Percentiles rank a stretch among this genome's conserved stretches.
Conservation (phyloP, 1,140 invertebrate species). For the Pseudoatta argentina region DNA sequence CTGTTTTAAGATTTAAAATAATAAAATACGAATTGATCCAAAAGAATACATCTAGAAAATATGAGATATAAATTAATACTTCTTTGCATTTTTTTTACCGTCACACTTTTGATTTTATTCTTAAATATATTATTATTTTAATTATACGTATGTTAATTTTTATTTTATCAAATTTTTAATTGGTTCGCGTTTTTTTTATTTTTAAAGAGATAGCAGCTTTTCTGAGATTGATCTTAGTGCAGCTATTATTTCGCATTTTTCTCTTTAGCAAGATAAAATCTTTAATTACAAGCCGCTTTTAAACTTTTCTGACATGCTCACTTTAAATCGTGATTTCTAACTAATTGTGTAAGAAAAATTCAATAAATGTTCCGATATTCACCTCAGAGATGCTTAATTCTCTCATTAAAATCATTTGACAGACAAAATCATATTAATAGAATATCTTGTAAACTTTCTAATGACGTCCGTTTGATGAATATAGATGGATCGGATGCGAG, state of each 20-base stretch:
- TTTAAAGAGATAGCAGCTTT: background rate
- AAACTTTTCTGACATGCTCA: background rate
- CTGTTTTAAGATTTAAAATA: background rate
- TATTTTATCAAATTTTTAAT: background rate
- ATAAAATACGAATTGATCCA: background rate
- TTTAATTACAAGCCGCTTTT: background rate
- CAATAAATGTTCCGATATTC: background rate
- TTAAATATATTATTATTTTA: slow-evolving; percentile 19
- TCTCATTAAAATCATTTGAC: background rate
- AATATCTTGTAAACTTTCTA: background rate
- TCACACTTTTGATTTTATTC: background rate
- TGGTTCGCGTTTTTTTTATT: no score
- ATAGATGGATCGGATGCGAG: background rate
- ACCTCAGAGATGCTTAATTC: background rate
- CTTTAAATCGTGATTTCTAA: background rate
- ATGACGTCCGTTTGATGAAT: slow-evolving; percentile 14
- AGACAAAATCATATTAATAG: slow-evolving; percentile 8
- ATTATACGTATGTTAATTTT: background rate
- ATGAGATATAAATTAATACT: background rate
- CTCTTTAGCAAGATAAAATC: background rate
- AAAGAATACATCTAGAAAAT: background rate
- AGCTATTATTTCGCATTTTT: background rate
- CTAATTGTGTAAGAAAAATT: background rate
- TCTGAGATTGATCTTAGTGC: background rate
- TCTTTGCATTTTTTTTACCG: background rate